Evolutionary conservation across 2,888 invertebrate species (phyloP).

Genomic region (Saturnia pavonia): DNA sequence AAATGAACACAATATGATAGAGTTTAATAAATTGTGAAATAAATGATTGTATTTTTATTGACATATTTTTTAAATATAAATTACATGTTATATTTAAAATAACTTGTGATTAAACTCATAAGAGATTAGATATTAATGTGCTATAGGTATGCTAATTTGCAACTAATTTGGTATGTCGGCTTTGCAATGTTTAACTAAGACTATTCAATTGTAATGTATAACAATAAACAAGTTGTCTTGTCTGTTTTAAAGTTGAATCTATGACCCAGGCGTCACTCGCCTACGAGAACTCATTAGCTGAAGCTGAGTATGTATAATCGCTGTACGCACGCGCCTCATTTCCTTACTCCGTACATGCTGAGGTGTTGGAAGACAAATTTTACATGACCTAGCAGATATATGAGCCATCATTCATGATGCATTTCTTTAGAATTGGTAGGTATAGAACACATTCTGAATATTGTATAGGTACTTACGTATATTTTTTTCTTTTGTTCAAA

Average conservation of each 20-base stretch:
- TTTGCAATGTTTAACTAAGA: background rate
- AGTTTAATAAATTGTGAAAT: no score
- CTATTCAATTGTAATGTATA: background rate
- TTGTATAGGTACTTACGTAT: background rate
- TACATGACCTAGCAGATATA: conserved; percentile 5
- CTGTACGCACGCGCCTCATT: conserved; percentile 18
- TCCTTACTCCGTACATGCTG: conserved; percentile 1
- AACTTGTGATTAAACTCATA: no score
- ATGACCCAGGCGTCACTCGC: conserved; percentile 20
- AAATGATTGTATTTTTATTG: no score
- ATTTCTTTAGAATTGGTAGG: background rate
- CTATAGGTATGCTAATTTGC: no score
- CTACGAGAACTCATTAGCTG: conserved; percentile 21
- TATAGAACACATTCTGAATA: background rate
- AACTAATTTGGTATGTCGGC: no score
- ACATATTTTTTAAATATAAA: no score
- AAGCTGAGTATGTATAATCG: conserved; percentile 19
- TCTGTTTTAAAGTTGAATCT: conserved; percentile 12
- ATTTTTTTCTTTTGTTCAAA: background rate
- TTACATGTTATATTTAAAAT: no score
- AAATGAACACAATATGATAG: no score
- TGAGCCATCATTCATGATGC: background rate
- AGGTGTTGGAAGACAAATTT: conserved; percentile 1
- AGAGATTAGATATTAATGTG: no score
- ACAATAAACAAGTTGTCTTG: background rate